These are phyloP conservation scores for Rhyacophila evoluta DNA, from an alignment of 2,888 invertebrate species.

Conservation along the genomic window DNA sequence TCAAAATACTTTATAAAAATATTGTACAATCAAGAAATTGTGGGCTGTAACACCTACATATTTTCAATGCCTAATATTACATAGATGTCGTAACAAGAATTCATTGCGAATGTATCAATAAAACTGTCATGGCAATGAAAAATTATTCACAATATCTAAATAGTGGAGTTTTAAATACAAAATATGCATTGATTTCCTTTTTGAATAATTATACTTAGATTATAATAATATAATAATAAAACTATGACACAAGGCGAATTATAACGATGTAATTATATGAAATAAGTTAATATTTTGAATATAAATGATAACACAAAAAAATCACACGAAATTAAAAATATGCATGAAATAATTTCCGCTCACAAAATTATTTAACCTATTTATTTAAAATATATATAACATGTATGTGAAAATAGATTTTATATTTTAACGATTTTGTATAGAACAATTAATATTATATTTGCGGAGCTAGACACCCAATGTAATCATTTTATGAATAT, in stretches of 20 bases:
- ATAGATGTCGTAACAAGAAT: slow-evolving; percentile 54
- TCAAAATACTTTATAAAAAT: background rate
- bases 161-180: slow-evolving; percentile 26
- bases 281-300: too few relatives aligned
- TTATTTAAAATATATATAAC: too few relatives aligned
- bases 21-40: slow-evolving; percentile 13
- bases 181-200: background rate
- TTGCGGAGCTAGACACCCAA: too few relatives aligned
- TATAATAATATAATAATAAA: slow-evolving; percentile 8
- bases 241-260: slow-evolving; percentile 25
- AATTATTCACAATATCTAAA: slow-evolving; percentile 55
- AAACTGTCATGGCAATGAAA: slow-evolving; percentile 52
- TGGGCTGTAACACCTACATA: background rate
- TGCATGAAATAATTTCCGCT: too few relatives aligned
- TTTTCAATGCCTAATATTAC: slow-evolving; percentile 34
- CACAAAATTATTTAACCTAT: too few relatives aligned
- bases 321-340: too few relatives aligned
- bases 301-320: too few relatives aligned
- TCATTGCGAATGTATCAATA: slow-evolving; percentile 45
- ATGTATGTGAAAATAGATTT: too few relatives aligned
- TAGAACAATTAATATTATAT: too few relatives aligned
- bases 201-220: slow-evolving; percentile 8
- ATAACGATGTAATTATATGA: too few relatives aligned
- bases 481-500: too few relatives aligned
- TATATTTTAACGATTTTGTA: too few relatives aligned